Base-by-base conservation (phyloP, 2,888 invertebrate genomes). In the Drosophila merina region DNA sequence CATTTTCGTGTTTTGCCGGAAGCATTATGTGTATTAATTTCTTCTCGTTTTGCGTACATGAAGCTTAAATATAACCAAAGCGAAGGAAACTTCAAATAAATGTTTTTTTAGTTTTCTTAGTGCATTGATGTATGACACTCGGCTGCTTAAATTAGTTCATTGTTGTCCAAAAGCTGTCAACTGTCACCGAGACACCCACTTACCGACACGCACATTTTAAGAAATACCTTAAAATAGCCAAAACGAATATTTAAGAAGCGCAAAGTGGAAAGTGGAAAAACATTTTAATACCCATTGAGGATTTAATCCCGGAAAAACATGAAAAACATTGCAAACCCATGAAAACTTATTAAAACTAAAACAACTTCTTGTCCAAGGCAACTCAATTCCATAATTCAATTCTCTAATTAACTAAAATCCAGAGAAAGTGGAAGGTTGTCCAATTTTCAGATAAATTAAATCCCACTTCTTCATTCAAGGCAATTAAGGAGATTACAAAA, bases 141-240 rank as follows among this genome's bases (percentile, higher is more conserved):
- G 57, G 68, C 26, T 71, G 81, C 73, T 72, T 74, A 87, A 86
- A 88, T 88, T 86, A 88, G 86, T 79, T 84, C 75, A 81, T 76
- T 86, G 79, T 86, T 86, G 73, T 81, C 76, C 79, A 66, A 84
- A 69, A 78, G 57, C 77, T 86, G 87, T 81, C 85, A 86, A 77
- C 54, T 88, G 77, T 83, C 83, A 83, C 54, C 67, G 63, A 28
- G 40, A 28, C 55, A 26, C 14, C 28, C 28, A 28, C 45, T 58
- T 45, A 9, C 28, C 44, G 67, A n/a, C 25, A 66, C 54, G 49
- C 44, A 54, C 25, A n/a, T 40, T n/a, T 40, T 66, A 33, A 31
- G 44, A 49, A 49, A 59, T 28, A 50, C 33, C 49, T 72, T 59
- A n/a, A 47, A 51, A 62, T 70, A 70, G 33, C 8, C 44, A 28